Evolutionary conservation across 2,888 invertebrate species (phyloP).

Genomic region (Trissonchulus latispiculum): DNA sequence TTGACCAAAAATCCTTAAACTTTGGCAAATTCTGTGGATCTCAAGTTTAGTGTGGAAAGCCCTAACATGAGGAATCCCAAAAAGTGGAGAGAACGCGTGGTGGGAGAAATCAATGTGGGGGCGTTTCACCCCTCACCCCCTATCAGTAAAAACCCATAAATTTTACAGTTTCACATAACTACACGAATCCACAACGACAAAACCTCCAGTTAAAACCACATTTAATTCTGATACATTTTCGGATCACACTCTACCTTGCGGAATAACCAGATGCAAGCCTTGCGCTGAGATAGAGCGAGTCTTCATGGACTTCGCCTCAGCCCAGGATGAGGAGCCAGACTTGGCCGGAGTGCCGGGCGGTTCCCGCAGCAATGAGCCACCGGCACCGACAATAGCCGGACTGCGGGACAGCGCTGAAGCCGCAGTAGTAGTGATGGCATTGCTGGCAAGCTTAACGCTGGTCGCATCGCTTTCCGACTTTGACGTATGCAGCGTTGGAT

Average conservation of each 20-base stretch:
- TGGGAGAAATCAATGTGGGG: no score
- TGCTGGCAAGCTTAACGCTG: background rate
- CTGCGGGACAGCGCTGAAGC: background rate
- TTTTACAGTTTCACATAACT: no score
- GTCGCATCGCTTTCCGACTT: background rate
- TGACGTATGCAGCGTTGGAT: background rate
- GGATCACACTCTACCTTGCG: background rate
- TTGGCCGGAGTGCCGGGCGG: background rate
- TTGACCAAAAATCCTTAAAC: no score
- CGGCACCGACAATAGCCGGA: constrained; percentile 1
- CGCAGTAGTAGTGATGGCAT: background rate
- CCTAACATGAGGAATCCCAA: no score
- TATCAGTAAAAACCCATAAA: no score
- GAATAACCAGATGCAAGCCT: constrained; percentile 22
- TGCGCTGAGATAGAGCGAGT: constrained; percentile 10
- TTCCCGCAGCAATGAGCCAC: background rate
- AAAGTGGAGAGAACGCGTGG: no score
- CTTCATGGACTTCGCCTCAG: background rate
- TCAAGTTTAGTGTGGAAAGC: no score
- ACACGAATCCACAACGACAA: no score
- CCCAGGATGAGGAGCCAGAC: background rate
- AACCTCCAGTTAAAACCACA: no score
- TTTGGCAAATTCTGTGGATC: no score
- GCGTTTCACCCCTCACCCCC: no score
- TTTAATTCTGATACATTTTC: no score